Percentiles rank a stretch among this genome's conserved stretches.
Conservation (phyloP, 2,113 vertebrate genomes). For the Chloropsis hardwickii region DNA sequence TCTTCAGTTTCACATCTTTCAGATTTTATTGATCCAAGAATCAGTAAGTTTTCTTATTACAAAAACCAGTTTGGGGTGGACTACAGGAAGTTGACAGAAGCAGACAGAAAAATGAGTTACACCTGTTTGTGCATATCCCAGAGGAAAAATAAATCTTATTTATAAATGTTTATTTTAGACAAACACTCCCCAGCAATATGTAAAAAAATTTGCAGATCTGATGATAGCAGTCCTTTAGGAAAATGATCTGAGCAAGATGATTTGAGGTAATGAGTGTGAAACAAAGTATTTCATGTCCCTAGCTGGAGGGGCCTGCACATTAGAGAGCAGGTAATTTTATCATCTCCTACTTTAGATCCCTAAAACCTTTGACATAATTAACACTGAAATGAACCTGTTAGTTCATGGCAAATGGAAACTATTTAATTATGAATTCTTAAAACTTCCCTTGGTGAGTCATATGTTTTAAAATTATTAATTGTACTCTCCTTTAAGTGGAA, state of each 20-base stretch:
- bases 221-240: not conserved
- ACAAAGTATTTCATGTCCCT: not conserved
- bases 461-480: constrained; percentile 1
- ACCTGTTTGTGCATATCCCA: not conserved
- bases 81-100: not conserved
- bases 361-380: constrained; percentile 10
- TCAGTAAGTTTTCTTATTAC: not conserved
- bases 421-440: constrained; percentile 14
- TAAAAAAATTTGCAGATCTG: constrained; percentile 46
- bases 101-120: not conserved
- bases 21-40: not conserved
- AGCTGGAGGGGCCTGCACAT: not conserved
- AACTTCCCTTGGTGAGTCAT: not conserved
- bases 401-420: not conserved
- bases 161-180: not conserved
- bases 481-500: not conserved
- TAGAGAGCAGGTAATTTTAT: not conserved
- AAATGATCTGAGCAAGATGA: not conserved
- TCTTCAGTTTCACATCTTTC: not conserved
- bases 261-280: not conserved
- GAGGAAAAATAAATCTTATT: not conserved
- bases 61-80: rapidly evolving
- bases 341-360: not conserved
- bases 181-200: not conserved
- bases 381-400: not conserved